Evolutionary conservation across 2,888 invertebrate genomes (phyloP).

Genomic region (Branchipolynoe longqiensis): DNA sequence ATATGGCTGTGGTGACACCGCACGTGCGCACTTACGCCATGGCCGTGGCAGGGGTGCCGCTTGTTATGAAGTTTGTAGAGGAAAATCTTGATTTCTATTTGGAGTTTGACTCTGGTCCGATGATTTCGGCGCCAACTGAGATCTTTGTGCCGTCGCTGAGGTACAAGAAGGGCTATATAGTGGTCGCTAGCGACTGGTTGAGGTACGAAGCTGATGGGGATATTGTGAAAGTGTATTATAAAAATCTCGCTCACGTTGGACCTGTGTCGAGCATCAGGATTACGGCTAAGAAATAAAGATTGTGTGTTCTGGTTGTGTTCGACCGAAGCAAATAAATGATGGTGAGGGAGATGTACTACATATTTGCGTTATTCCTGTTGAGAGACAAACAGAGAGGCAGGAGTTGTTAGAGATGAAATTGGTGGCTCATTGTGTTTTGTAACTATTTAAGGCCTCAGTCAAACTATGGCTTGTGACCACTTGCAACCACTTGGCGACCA

Average conservation of each 20-base stretch:
- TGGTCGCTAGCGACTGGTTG: not conserved
- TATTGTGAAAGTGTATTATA: not conserved
- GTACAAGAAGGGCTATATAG: constrained; percentile 20
- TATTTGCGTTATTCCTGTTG: too few species aligned
- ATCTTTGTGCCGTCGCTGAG: constrained; percentile 41
- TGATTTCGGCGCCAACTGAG: constrained; percentile 23
- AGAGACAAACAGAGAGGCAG: too few species aligned
- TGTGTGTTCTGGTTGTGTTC: too few species aligned
- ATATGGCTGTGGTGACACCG: constrained; percentile 23
- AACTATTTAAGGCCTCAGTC: too few species aligned
- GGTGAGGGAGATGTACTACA: too few species aligned
- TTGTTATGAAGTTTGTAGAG: constrained; percentile 61
- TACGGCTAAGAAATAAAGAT: constrained; percentile 4
- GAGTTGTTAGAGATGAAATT: too few species aligned
- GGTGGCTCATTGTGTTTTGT: too few species aligned
- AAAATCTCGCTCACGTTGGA: not conserved
- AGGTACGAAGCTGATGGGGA: not conserved
- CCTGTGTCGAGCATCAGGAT: not conserved
- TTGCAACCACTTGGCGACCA: too few species aligned
- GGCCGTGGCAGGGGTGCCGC: constrained; percentile 69
- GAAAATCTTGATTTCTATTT: constrained; percentile 13
- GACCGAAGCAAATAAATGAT: too few species aligned
- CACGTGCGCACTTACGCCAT: constrained; percentile 68
- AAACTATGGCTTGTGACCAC: too few species aligned
- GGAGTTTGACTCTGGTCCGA: constrained; percentile 11